A percentile compares a stretch with the other conserved stretches of the same genome.
These are phyloP conservation scores for Nemapogon koenigi DNA, from an alignment of 2,888 invertebrate genomes.

Conservation along the genomic window DNA sequence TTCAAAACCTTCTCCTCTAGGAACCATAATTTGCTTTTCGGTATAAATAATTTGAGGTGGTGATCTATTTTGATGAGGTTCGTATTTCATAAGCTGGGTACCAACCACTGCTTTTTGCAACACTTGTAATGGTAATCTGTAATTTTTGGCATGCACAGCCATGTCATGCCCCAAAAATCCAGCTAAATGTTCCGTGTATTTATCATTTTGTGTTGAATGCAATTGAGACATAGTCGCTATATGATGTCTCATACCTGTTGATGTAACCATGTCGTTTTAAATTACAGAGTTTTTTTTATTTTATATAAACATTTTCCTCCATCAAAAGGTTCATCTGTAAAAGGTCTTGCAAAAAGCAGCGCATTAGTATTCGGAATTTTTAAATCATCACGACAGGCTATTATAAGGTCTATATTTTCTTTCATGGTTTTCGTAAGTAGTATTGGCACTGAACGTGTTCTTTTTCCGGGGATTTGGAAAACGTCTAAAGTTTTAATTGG, in stretches of 20 bases:
- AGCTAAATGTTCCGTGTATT: slow-evolving; percentile 11
- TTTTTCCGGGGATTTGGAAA: slow-evolving; percentile 4
- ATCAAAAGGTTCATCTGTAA: not conserved
- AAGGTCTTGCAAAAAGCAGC: not conserved
- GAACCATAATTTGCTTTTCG: too few species aligned
- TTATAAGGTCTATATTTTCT: not conserved
- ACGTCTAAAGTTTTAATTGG: slow-evolving; percentile 7
- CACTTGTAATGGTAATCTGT: slow-evolving; percentile 10
- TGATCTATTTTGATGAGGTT: not conserved
- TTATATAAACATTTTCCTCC: not conserved
- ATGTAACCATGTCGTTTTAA: slow-evolving; percentile 8
- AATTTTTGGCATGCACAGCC: slow-evolving; percentile 10
- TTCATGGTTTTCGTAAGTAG: slow-evolving; percentile 5
- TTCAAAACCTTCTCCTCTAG: too few species aligned
- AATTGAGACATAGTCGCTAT: slow-evolving; percentile 12
- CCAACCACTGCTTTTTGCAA: slow-evolving; percentile 9
- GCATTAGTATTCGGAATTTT: not conserved
- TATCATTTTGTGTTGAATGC: slow-evolving; percentile 2
- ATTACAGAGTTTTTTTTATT: not conserved
- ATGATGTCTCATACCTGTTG: slow-evolving; percentile 11
- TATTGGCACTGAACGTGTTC: slow-evolving; percentile 5
- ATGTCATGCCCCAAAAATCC: slow-evolving; percentile 11
- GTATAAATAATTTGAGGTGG: too few species aligned
- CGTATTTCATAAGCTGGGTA: slow-evolving; percentile 1
- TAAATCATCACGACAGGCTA: not conserved